These are phyloP conservation scores for Thereva unica DNA, from an alignment of 2,888 invertebrate genomes.

Conservation along the genomic window DNA sequence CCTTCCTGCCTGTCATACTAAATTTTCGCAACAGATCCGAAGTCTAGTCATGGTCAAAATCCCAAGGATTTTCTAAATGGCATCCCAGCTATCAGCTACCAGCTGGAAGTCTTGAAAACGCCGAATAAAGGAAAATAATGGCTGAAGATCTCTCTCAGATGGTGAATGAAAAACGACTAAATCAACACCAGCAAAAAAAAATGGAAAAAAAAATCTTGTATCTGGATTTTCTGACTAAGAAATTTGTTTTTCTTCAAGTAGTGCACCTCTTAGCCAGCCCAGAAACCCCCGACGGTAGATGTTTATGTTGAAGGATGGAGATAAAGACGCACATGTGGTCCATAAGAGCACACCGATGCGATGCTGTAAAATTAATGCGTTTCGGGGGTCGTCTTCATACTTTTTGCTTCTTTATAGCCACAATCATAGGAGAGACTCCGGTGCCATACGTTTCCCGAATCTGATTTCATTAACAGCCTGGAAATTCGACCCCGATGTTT, in stretches of 20 bases:
- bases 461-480: too few relatives aligned
- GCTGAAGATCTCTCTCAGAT: neutral
- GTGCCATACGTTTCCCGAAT: too few relatives aligned
- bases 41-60: constrained; percentile 25
- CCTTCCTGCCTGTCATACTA: too few relatives aligned
- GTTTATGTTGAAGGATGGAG: constrained; percentile 33
- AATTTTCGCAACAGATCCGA: constrained; percentile 19
- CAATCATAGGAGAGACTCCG: constrained; percentile 1
- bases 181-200: neutral
- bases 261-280: constrained; percentile 12
- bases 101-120: constrained; percentile 15
- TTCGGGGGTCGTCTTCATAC: constrained; percentile 12
- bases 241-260: constrained; percentile 22
- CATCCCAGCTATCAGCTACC: constrained; percentile 3
- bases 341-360: constrained; percentile 20
- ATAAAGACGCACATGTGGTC: constrained; percentile 26
- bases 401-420: neutral
- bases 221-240: constrained; percentile 9
- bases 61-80: constrained; percentile 13
- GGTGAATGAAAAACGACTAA: neutral
- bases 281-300: constrained; percentile 15
- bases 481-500: too few relatives aligned
- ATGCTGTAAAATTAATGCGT: constrained; percentile 29
- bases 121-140: constrained; percentile 24
- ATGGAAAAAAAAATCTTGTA: constrained; percentile 8